Evolutionary conservation across 2,113 vertebrate species (phyloP).

Genomic region (Nothobranchius furzeri): DNA sequence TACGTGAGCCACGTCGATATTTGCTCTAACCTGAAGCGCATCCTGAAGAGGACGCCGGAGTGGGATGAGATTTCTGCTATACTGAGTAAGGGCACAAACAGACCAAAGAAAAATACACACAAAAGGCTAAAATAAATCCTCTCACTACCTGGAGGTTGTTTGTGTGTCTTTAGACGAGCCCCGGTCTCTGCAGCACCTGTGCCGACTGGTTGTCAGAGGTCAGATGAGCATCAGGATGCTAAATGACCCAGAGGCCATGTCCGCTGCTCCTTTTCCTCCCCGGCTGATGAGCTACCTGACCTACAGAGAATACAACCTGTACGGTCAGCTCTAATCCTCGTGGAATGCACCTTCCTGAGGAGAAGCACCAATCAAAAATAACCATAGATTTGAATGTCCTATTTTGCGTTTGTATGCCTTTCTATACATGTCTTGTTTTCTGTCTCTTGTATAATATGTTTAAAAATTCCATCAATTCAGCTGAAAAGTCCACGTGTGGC

Average conservation of each 20-base stretch:
- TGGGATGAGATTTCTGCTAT: slow-evolving; percentile 86
- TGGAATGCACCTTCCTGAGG: not conserved
- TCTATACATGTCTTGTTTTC: too few relatives aligned
- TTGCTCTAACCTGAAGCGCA: slow-evolving; percentile 80
- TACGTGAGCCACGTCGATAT: slow-evolving; percentile 83
- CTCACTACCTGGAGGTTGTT: not conserved
- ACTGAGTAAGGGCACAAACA: slow-evolving; percentile 73
- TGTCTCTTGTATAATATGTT: too few relatives aligned
- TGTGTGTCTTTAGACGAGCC: slow-evolving; percentile 78
- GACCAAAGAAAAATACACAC: rapidly evolving
- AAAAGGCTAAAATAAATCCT: not conserved
- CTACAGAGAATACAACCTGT: slow-evolving; percentile 84
- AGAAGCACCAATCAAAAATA: not conserved
- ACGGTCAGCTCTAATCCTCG: slow-evolving; percentile 31
- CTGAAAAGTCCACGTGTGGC: too few relatives aligned
- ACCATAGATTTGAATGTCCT: too few relatives aligned
- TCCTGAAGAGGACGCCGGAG: slow-evolving; percentile 81
- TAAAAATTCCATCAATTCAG: too few relatives aligned
- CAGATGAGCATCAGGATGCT: slow-evolving; percentile 77
- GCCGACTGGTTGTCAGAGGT: slow-evolving; percentile 84
- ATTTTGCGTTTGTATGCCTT: too few relatives aligned
- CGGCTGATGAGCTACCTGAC: slow-evolving; percentile 81
- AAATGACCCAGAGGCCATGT: slow-evolving; percentile 73
- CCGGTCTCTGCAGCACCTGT: slow-evolving; percentile 86
- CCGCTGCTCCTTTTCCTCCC: slow-evolving; percentile 78